Percentiles rank a stretch among this genome's conserved stretches.
Evolutionary conservation across 2,797 vertebrate genomes (phyloP).

Genomic region (Liparis tanakae): DNA sequence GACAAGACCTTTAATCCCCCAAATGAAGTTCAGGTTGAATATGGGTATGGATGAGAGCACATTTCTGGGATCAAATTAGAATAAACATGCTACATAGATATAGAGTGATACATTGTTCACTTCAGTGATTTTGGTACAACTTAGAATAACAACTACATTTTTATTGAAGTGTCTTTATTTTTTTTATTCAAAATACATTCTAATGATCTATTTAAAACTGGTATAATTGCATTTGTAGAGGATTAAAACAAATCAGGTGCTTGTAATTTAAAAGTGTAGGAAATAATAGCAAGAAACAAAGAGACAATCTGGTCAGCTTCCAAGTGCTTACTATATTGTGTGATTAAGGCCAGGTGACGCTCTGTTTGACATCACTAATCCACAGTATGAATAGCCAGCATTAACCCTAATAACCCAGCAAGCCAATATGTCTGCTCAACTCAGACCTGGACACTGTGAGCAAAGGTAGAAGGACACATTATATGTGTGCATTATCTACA

Average conservation of each 20-base stretch:
- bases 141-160: background rate
- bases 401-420: slow-evolving; percentile 70
- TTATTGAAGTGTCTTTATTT: background rate
- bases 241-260: background rate
- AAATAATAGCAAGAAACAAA: background rate
- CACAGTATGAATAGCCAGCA: slow-evolving; percentile 66
- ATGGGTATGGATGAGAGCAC: background rate
- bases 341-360: slow-evolving; percentile 55
- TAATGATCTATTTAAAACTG: background rate
- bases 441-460: slow-evolving; percentile 14
- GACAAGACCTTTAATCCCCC: background rate
- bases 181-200: background rate
- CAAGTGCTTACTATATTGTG: slow-evolving; percentile 35
- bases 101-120: background rate
- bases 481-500: background rate
- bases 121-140: background rate
- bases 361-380: slow-evolving; percentile 66
- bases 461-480: background rate
- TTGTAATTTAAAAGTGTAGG: slow-evolving; percentile 5
- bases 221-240: background rate
- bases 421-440: slow-evolving; percentile 28
- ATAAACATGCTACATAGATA: background rate
- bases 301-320: background rate
- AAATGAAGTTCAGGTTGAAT: background rate
- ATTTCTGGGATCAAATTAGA: background rate